Evolutionary conservation across 2,888 invertebrate species (phyloP).

Genomic region (Cosmopolites sordidus): DNA sequence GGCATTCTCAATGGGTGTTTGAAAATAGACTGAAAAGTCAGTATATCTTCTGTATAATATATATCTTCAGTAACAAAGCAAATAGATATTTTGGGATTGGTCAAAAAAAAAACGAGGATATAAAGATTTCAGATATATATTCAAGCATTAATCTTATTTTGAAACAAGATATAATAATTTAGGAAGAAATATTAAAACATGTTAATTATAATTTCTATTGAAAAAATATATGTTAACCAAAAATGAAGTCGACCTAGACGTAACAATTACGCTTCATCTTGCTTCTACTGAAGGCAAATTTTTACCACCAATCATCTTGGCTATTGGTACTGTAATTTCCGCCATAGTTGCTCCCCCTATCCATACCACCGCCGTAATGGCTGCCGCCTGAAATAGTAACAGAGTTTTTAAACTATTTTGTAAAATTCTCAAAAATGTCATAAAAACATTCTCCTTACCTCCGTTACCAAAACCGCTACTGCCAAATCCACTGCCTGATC

Average conservation of each 20-base stretch:
- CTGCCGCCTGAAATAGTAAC: slow-evolving; percentile 36
- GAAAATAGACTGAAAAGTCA: no score
- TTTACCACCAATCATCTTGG: slow-evolving; percentile 47
- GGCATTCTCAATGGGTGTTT: no score
- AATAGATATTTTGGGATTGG: no score
- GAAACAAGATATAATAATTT: slow-evolving; percentile 2
- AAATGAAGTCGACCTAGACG: slow-evolving; percentile 2
- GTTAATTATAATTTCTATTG: slow-evolving; percentile 1
- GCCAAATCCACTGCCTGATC: slow-evolving; percentile 48
- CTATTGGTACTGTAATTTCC: slow-evolving; percentile 44
- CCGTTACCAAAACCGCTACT: slow-evolving; percentile 43
- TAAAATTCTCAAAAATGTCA: slow-evolving; percentile 5
- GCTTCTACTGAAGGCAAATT: background rate
- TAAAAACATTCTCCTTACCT: slow-evolving; percentile 24
- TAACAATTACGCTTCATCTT: background rate
- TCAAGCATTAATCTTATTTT: slow-evolving; percentile 2
- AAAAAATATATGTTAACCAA: slow-evolving; percentile 2
- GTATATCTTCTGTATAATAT: no score
- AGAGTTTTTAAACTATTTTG: background rate
- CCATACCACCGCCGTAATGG: slow-evolving; percentile 36
- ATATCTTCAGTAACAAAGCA: no score
- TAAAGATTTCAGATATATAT: background rate
- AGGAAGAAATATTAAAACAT: slow-evolving; percentile 1
- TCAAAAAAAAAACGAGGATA: background rate
- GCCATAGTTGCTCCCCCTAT: slow-evolving; percentile 46